Evolutionary conservation across 2,797 vertebrate species (phyloP).

Genomic region (Etheostoma perlongum): DNA sequence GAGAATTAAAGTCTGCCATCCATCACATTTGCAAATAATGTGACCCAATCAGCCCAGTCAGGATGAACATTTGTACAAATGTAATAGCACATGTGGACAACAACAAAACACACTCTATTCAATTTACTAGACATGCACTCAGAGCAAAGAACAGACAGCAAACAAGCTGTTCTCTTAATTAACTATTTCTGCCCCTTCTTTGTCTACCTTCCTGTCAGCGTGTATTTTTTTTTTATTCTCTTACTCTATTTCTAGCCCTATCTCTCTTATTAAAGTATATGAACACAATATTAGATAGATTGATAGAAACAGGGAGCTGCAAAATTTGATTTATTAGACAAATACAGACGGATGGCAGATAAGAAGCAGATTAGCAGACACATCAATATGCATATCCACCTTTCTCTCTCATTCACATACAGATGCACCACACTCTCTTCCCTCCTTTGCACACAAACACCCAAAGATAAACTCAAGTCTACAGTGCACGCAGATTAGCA

Average conservation of each 20-base stretch:
- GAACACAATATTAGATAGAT: constrained; percentile 62
- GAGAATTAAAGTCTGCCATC: constrained; percentile 64
- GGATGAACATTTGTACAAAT: constrained; percentile 53
- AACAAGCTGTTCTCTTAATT: constrained; percentile 61
- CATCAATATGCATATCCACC: constrained; percentile 78
- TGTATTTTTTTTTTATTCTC: constrained; percentile 22
- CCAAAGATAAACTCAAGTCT: constrained; percentile 60
- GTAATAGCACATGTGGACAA: constrained; percentile 37
- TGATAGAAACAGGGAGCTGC: constrained; percentile 68
- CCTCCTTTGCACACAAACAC: constrained; percentile 53
- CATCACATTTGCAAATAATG: constrained; percentile 69
- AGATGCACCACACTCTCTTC: constrained; percentile 42
- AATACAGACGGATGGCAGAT: constrained; percentile 80
- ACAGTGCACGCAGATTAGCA: constrained; percentile 54
- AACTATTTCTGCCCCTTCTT: constrained; percentile 61
- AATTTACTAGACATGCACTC: constrained; percentile 55
- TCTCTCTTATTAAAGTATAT: constrained; percentile 62
- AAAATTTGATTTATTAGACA: constrained; percentile 82
- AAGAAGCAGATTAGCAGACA: constrained; percentile 80
- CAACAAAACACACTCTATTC: constrained; percentile 51
- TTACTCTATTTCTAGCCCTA: constrained; percentile 19
- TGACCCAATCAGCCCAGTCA: constrained; percentile 65
- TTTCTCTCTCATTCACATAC: constrained; percentile 48
- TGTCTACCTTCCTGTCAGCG: constrained; percentile 48
- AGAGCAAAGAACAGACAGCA: constrained; percentile 53